phyloP scores from a whole-genome alignment of 92 coral and sea anemone species.

The Porites evermanni region DNA sequence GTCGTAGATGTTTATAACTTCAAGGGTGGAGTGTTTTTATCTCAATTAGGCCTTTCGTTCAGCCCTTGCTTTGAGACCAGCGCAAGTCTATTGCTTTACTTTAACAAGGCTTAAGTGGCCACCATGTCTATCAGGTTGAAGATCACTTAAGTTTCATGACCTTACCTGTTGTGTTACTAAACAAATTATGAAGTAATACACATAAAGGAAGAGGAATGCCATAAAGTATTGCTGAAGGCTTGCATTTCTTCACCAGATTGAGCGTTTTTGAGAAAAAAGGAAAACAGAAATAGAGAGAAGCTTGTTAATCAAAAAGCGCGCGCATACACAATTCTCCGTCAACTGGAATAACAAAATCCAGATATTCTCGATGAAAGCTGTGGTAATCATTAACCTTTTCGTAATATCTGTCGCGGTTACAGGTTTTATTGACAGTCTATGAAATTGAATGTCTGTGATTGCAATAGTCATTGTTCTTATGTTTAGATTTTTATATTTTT shows the following conservation, averaged over 20 bases:
- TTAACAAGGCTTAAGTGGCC: neutral
- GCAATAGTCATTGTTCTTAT: too few relatives aligned
- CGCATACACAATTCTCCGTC: neutral
- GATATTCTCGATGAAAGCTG: neutral
- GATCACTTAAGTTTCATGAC: conserved; percentile 39
- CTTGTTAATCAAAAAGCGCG: neutral
- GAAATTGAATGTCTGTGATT: too few relatives aligned
- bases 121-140: neutral
- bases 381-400: neutral
- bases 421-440: neutral
- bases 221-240: conserved; percentile 15
- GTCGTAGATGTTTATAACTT: too few relatives aligned
- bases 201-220: neutral
- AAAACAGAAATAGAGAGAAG: neutral
- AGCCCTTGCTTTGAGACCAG: too few relatives aligned
- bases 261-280: neutral
- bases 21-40: too few relatives aligned
- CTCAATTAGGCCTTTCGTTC: too few relatives aligned
- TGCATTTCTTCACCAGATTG: neutral
- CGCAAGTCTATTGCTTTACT: too few relatives aligned
- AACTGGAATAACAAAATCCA: neutral
- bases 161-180: conserved; percentile 31
- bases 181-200: conserved; percentile 43
- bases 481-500: neutral
- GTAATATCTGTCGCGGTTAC: neutral